Base-by-base conservation (phyloP, 2,113 vertebrate genomes). In the Turdus rufiventris region DNA sequence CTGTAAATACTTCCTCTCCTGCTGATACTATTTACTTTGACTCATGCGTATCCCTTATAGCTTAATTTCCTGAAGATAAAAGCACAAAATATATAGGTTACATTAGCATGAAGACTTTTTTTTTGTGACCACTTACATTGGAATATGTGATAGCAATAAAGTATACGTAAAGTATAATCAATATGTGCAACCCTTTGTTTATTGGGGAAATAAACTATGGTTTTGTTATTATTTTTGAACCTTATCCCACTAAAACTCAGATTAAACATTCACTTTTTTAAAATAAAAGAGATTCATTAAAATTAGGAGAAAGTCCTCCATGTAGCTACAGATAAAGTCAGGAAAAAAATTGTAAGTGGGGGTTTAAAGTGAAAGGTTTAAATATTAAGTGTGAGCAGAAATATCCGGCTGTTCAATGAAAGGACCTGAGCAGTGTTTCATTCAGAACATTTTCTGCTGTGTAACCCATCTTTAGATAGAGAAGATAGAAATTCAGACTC, bases 31-130 rank as follows among this genome's bases (percentile, higher is more conserved):
- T 96, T 96, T 94, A 82, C 72, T 96, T 94, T 95, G 93, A 82
- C 60, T 95, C 29, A n/a, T 63, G 24, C 36, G 25, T 91, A 74
- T 94, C 88, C 66, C 45, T 91, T 83, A 84, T 47, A 83, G 83
- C 90, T 96, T 97, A 94, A 97, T 97, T 98, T 93, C 89, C 92
- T 96, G 74, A 95, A 96, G 96, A 95, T 84, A 88, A 93, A 95
- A 93, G 75, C 56, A 86, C 56, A 53, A 19, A 83, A 87, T 40
- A 47, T 11, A 56, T 8, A 76, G 40, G 25, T 26, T 91, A 40
- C 48, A 54, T 85, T 96, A 91, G 14, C 63, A 92, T 75, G 58
- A 96, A 91, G 17, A 20, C 21, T 8, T 91, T 83, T 94, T 94
- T 76, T 88, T 48, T 91, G 68, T 36, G 48, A 89, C 34, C 87